A percentile compares a stretch with the other conserved stretches of the same genome.
Evolutionary conservation across 2,797 vertebrate species (phyloP).

Genomic region (Rhinichthys osculus): DNA sequence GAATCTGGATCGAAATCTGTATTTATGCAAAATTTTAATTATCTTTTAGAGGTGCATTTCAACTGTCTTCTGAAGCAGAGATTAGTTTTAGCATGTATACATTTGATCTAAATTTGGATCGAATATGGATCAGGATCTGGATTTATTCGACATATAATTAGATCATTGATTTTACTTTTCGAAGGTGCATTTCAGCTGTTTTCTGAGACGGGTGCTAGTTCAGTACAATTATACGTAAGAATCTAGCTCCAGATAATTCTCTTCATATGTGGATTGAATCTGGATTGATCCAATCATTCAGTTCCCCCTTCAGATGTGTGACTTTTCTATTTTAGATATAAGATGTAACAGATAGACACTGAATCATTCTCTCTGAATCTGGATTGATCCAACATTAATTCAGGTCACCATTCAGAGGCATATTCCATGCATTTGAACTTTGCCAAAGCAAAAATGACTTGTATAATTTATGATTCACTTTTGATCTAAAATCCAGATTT

Average conservation of each 20-base stretch:
- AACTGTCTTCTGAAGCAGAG: background rate
- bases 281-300: background rate
- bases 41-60: background rate
- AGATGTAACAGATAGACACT: background rate
- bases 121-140: background rate
- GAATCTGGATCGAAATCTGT: background rate
- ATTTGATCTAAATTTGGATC: background rate
- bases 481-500: too few species aligned
- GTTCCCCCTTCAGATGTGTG: background rate
- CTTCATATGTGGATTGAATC: background rate
- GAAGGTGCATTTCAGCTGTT: background rate
- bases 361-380: background rate
- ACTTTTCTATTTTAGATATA: background rate
- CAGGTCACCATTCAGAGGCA: background rate
- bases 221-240: background rate
- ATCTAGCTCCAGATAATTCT: background rate
- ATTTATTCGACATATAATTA: background rate
- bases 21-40: background rate
- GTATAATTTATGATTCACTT: background rate
- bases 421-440: background rate
- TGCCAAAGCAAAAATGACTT: background rate
- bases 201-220: background rate
- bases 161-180: background rate
- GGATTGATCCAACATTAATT: background rate
- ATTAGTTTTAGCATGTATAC: background rate